phyloP scores from a whole-genome alignment of 2,888 invertebrate species.

The Kryphioiulus occultus region DNA sequence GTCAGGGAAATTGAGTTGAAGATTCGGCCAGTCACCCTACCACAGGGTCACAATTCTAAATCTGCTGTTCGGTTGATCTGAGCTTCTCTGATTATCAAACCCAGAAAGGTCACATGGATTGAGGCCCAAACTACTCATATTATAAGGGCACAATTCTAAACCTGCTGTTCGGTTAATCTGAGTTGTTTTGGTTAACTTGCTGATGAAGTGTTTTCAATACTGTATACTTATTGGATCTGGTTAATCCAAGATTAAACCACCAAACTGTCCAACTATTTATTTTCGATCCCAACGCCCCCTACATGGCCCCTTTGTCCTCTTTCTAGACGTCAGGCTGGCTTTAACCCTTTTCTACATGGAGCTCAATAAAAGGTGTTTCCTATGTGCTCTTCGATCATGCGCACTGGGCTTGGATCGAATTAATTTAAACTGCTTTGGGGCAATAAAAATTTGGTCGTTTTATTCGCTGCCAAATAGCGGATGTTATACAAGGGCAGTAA shows the following conservation, averaged over 20 bases:
- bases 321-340: background rate
- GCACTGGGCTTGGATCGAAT: background rate
- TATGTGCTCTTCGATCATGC: background rate
- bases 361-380: conserved; percentile 40
- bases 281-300: background rate
- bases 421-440: conserved; percentile 26
- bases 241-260: background rate
- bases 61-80: too few relatives aligned
- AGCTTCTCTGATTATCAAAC: too few relatives aligned
- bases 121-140: too few relatives aligned
- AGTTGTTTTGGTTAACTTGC: too few relatives aligned
- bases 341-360: conserved; percentile 29
- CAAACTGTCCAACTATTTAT: background rate
- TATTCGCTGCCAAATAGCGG: conserved; percentile 36
- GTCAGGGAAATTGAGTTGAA: too few relatives aligned
- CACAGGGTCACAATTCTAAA: too few relatives aligned
- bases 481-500: conserved; percentile 40
- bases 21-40: too few relatives aligned
- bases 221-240: too few relatives aligned
- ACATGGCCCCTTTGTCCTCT: background rate
- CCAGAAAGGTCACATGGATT: too few relatives aligned
- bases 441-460: conserved; percentile 31
- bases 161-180: too few relatives aligned
- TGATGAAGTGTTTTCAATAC: background rate
- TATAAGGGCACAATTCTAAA: too few relatives aligned